Conservation (phyloP, 2,113 vertebrate genomes). For the Aramus guarauna region DNA sequence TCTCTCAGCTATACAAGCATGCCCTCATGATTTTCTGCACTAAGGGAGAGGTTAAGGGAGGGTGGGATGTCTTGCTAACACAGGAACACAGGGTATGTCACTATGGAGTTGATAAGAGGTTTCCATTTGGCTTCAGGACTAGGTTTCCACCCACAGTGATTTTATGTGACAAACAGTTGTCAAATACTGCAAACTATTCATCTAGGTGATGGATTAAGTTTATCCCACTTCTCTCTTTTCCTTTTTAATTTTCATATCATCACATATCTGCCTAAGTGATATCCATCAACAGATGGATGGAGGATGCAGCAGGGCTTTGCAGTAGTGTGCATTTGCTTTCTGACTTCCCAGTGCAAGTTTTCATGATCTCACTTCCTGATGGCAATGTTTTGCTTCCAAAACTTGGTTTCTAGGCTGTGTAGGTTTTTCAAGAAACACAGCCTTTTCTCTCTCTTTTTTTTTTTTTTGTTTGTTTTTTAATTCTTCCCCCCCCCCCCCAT, state of each 20-base stretch:
- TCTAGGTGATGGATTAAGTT: neutral
- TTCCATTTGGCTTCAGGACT: neutral
- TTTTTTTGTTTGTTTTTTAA: no score
- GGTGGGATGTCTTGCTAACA: neutral
- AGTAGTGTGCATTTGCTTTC: neutral
- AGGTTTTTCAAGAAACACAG: neutral
- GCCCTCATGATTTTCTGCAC: fast-evolving
- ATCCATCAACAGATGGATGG: slow-evolving; percentile 56
- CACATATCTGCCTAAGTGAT: slow-evolving; percentile 30
- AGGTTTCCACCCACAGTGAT: neutral
- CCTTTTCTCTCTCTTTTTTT: fast-evolving
- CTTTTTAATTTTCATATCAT: slow-evolving; percentile 29
- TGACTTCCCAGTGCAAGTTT: neutral
- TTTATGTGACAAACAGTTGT: neutral
- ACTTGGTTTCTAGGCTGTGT: neutral
- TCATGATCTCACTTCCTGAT: neutral
- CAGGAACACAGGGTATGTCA: neutral
- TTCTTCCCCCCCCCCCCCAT: neutral
- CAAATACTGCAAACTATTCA: neutral
- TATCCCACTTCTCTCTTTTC: neutral
- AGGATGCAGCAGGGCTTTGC: neutral
- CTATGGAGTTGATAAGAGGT: neutral
- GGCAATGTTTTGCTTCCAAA: neutral
- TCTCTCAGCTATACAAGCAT: fast-evolving
- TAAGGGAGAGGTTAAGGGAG: neutral